These are phyloP conservation scores for Helostoma temminkii DNA, from an alignment of 2,797 vertebrate genomes.

Conservation along the genomic window DNA sequence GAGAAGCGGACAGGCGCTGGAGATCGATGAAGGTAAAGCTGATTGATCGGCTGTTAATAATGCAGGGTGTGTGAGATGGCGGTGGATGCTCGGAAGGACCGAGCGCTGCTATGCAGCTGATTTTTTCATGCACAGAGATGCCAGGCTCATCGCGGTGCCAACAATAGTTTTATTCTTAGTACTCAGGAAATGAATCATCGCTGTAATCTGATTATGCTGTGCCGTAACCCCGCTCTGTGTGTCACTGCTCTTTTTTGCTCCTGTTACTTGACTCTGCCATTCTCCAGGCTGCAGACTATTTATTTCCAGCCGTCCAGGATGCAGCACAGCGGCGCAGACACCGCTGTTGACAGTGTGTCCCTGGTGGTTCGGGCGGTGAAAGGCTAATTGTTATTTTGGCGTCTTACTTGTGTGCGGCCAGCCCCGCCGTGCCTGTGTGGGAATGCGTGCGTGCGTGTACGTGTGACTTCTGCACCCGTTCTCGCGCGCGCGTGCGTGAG, in stretches of 20 bases:
- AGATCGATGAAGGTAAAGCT: conserved; percentile 67
- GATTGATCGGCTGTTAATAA: conserved; percentile 52
- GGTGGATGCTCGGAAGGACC: conserved; percentile 32
- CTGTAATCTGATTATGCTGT: conserved; percentile 51
- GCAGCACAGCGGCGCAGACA: not conserved
- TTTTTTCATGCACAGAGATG: conserved; percentile 15
- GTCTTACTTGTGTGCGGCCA: conserved; percentile 17
- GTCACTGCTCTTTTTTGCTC: conserved; percentile 15
- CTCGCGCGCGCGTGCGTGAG: conserved; percentile 1
- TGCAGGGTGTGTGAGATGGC: conserved; percentile 52
- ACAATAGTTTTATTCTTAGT: conserved; percentile 52
- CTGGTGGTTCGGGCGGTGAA: not conserved
- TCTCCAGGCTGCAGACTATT: not conserved
- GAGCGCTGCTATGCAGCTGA: conserved; percentile 45
- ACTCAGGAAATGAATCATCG: conserved; percentile 57
- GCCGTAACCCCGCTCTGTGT: conserved; percentile 27
- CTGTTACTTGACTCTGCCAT: not conserved
- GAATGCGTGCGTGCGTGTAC: conserved; percentile 20
- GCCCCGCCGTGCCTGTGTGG: conserved; percentile 20
- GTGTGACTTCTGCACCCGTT: not conserved
- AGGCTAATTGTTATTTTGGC: conserved; percentile 8
- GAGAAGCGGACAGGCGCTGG: conserved; percentile 19
- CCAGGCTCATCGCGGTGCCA: conserved; percentile 34
- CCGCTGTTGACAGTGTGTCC: not conserved
- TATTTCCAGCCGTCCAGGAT: conserved; percentile 1